Evolutionary conservation across 2,797 vertebrate species (phyloP).

Genomic region (Pteronotus mesoamericanus): DNA sequence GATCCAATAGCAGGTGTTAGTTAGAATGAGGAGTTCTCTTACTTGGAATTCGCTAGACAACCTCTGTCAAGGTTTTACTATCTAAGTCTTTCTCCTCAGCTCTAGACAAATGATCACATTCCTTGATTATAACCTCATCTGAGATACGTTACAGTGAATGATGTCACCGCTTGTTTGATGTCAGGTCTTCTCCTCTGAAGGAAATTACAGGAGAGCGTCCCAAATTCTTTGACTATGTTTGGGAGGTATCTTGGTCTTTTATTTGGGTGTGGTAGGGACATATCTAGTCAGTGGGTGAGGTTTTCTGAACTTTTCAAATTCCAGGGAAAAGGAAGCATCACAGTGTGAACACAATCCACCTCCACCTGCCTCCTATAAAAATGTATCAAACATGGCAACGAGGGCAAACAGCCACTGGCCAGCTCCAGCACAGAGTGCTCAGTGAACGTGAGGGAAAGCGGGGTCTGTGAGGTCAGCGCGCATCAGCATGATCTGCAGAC

Average conservation of each 20-base stretch:
- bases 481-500: neutral
- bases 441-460: neutral
- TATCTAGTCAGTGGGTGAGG: neutral
- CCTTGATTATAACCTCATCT: neutral
- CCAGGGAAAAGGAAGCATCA: neutral
- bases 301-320: neutral
- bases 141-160: neutral
- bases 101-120: neutral
- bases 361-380: neutral
- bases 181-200: neutral
- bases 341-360: neutral
- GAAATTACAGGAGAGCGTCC: neutral
- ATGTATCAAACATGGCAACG: neutral
- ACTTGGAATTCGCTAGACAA: neutral
- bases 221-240: neutral
- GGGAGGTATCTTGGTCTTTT: neutral
- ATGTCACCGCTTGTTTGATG: neutral
- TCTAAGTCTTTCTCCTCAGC: neutral
- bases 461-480: neutral
- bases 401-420: neutral
- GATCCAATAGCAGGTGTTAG: neutral
- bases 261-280: neutral
- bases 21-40: neutral
- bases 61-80: neutral
- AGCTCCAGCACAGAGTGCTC: neutral